Evolutionary conservation across 2,888 invertebrate genomes (phyloP).

Genomic region (Adela reaumurella): DNA sequence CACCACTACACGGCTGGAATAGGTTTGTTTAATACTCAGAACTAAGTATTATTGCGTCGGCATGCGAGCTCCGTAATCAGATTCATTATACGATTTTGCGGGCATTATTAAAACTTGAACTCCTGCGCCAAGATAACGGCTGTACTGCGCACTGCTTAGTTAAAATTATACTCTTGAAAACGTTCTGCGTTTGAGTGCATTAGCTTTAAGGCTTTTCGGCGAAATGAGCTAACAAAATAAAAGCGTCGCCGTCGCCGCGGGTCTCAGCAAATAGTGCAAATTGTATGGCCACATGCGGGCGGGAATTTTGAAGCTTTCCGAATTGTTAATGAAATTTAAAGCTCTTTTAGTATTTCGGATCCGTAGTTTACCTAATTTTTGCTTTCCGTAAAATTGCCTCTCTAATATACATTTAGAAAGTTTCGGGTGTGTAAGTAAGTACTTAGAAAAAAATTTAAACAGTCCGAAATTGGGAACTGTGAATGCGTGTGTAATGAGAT

Average conservation of each 20-base stretch:
- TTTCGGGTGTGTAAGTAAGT: too few species aligned
- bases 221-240: not conserved
- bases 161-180: conserved; percentile 50
- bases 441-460: too few species aligned
- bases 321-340: too few species aligned
- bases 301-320: too few species aligned
- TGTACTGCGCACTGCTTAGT: conserved; percentile 39
- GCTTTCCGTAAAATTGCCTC: too few species aligned
- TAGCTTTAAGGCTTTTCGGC: not conserved
- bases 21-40: conserved; percentile 42
- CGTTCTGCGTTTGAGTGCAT: conserved; percentile 40
- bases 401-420: too few species aligned
- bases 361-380: too few species aligned
- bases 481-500: too few species aligned
- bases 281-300: too few species aligned
- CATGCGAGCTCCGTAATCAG: conserved; percentile 42
- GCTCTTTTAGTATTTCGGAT: too few species aligned
- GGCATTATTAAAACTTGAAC: conserved; percentile 54
- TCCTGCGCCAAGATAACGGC: conserved; percentile 46
- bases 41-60: conserved; percentile 37
- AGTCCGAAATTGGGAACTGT: too few species aligned
- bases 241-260: not conserved
- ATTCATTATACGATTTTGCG: conserved; percentile 53
- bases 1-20: conserved; percentile 35
- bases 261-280: too few species aligned